A percentile compares a stretch with the other conserved stretches of the same genome.
Conservation (phyloP, 2,888 invertebrate genomes). For the Metellina segmentata region DNA sequence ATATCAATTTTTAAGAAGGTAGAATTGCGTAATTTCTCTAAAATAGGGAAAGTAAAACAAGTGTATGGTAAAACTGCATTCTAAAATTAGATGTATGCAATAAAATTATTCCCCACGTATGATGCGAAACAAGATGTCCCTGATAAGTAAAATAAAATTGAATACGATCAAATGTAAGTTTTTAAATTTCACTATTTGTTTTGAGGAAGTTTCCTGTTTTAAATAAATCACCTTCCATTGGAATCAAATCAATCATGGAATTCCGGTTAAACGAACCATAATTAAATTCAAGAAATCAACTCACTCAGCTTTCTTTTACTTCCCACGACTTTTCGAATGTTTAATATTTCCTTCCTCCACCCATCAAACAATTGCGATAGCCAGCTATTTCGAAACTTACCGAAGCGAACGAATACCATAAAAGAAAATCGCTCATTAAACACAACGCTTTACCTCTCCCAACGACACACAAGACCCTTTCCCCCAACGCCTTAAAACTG, state of each 20-base stretch:
- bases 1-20: no score
- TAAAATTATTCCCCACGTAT: no score
- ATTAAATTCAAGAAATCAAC: neutral
- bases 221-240: no score
- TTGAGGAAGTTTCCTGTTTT: no score
- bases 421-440: neutral
- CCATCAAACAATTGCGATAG: neutral
- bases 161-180: no score
- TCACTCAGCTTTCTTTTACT: neutral
- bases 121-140: no score
- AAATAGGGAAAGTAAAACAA: no score
- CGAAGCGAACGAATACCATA: neutral
- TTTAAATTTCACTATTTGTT: no score
- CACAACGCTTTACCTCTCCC: neutral
- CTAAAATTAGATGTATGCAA: no score
- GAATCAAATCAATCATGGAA: neutral
- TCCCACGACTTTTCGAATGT: neutral
- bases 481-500: neutral
- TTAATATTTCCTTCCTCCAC: neutral
- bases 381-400: neutral
- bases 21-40: no score
- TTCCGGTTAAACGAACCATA: neutral
- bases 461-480: neutral
- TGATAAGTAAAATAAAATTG: no score
- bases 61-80: no score